phyloP scores from a whole-genome alignment of 2,888 invertebrate genomes.

The Ommatoiulus sabulosus region DNA sequence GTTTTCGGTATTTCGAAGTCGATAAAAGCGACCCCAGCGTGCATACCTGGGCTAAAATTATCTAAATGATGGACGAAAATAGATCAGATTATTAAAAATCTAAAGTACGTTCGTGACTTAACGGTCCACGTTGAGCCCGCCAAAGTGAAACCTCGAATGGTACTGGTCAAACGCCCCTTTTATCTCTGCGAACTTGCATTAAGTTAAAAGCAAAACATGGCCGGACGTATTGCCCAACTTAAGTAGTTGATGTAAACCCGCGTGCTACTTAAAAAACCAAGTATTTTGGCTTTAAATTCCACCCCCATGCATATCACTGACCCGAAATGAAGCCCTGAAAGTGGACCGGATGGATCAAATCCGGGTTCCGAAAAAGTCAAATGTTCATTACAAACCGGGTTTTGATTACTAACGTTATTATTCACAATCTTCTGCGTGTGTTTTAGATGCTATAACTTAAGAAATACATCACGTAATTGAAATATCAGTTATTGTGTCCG shows the following conservation, averaged over 20 bases:
- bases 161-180: not conserved
- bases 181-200: not conserved
- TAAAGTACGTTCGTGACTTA: not conserved
- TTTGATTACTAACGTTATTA: not conserved
- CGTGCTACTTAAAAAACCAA: not conserved
- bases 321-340: not conserved
- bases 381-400: not conserved
- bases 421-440: not conserved
- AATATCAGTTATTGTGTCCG: conserved; percentile 31
- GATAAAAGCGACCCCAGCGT: not conserved
- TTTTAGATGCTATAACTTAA: not conserved
- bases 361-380: conserved; percentile 16
- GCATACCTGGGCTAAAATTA: conserved; percentile 26
- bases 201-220: not conserved
- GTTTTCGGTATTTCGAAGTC: not conserved
- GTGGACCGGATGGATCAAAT: conserved; percentile 30
- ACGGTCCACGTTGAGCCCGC: not conserved
- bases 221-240: not conserved
- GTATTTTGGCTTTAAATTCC: not conserved
- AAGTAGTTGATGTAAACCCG: not conserved
- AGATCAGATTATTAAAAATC: conserved; percentile 3
- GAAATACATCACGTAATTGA: not conserved
- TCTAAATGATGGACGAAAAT: conserved; percentile 29
- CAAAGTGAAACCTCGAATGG: not conserved
- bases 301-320: not conserved